These are phyloP conservation scores for Thunnus maccoyii DNA, from an alignment of 2,113 vertebrate species.

Conservation along the genomic window DNA sequence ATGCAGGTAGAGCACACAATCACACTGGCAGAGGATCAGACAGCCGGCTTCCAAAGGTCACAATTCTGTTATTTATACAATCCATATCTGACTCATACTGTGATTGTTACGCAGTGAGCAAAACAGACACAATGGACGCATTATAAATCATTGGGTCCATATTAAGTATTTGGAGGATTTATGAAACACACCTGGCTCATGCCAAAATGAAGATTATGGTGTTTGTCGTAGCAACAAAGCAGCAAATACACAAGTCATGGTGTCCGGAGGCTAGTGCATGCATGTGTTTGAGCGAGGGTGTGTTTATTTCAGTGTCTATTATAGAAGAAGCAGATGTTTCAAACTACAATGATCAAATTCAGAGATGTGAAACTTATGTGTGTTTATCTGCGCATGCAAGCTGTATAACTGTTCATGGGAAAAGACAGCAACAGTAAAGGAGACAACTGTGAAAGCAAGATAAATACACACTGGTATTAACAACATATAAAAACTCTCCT, in stretches of 20 bases:
- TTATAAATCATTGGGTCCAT: constrained; percentile 53
- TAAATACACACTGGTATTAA: constrained; percentile 27
- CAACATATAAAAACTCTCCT: constrained; percentile 8
- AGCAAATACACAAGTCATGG: constrained; percentile 38
- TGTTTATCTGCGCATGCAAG: constrained; percentile 38
- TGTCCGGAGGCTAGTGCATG: constrained; percentile 4
- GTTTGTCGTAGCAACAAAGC: constrained; percentile 60
- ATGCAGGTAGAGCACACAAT: constrained; percentile 45
- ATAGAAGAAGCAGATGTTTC: constrained; percentile 60
- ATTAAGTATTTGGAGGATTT: constrained; percentile 41
- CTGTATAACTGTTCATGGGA: constrained; percentile 16
- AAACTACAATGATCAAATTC: constrained; percentile 28
- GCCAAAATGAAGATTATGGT: constrained; percentile 46
- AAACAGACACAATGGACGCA: constrained; percentile 38
- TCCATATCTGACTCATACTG: constrained; percentile 41
- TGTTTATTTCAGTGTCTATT: constrained; percentile 9
- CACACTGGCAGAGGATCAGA: constrained; percentile 55
- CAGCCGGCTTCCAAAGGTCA: constrained; percentile 55
- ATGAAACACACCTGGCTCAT: constrained; percentile 52
- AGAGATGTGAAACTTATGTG: constrained; percentile 13
- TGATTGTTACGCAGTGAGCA: constrained; percentile 14
- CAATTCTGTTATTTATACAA: constrained; percentile 48
- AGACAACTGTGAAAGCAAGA: constrained; percentile 21
- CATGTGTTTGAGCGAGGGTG: constrained; percentile 9
- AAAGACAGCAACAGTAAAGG: constrained; percentile 23